phyloP scores from a whole-genome alignment of 2,113 vertebrate genomes.

The Lucifuga dentata region DNA sequence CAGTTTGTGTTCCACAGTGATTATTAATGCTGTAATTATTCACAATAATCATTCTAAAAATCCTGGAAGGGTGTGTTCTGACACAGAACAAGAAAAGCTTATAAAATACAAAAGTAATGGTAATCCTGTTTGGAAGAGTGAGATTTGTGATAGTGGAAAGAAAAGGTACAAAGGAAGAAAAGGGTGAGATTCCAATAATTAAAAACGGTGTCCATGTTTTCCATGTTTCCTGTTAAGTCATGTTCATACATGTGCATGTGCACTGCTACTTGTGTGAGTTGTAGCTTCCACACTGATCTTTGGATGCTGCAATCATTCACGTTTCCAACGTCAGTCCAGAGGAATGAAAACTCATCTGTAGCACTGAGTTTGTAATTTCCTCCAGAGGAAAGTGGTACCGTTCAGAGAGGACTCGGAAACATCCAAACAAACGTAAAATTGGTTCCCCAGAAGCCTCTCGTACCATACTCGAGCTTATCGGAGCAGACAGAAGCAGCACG shows the following conservation, averaged over 20 bases:
- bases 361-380: not conserved
- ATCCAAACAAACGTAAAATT: not conserved
- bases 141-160: conserved; percentile 16
- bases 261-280: conserved; percentile 2
- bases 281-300: not conserved
- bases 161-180: conserved; percentile 49
- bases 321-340: not conserved
- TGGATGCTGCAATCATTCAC: too few relatives aligned
- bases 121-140: conserved; percentile 26
- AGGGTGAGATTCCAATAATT: conserved; percentile 17
- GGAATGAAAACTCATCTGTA: conserved; percentile 10
- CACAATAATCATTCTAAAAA: conserved; percentile 39
- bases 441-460: conserved; percentile 27
- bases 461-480: conserved; percentile 47
- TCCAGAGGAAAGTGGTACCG: conserved; percentile 41
- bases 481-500: conserved; percentile 8
- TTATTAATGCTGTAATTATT: conserved; percentile 45
- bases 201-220: conserved; percentile 9
- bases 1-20: conserved; percentile 74
- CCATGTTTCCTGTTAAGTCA: not conserved
- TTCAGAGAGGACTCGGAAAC: not conserved
- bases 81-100: conserved; percentile 76
- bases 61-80: conserved; percentile 69
- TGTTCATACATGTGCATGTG: conserved; percentile 6
- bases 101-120: conserved; percentile 35